Percentiles rank a stretch among this genome's conserved stretches.
Evolutionary conservation across 2,888 invertebrate genomes (phyloP).

Genomic region (Lissonota sp.): DNA sequence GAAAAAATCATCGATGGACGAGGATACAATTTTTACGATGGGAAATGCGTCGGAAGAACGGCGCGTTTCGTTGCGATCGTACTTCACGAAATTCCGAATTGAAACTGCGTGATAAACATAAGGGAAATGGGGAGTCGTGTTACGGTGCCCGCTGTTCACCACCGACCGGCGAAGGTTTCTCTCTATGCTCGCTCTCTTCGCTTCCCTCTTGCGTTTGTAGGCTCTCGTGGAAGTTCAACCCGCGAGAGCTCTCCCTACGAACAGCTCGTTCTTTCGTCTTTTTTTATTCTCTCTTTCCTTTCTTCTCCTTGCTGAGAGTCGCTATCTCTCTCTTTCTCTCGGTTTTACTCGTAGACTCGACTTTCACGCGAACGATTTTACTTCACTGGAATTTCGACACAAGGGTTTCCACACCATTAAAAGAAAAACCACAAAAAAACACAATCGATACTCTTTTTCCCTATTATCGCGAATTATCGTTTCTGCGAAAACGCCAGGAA

Average conservation of each 20-base stretch:
- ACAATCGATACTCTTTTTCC: no score
- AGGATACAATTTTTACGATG: no score
- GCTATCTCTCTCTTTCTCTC: slow-evolving; percentile 21
- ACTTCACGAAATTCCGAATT: no score
- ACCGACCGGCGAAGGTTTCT: slow-evolving; percentile 64
- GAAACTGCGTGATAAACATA: background rate
- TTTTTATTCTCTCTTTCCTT: slow-evolving; percentile 21
- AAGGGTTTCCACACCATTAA: slow-evolving; percentile 1
- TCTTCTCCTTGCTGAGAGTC: slow-evolving; percentile 23
- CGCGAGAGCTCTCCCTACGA: slow-evolving; percentile 2
- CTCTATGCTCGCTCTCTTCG: slow-evolving; percentile 19
- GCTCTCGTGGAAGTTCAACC: slow-evolving; percentile 22
- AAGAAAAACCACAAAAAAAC: no score
- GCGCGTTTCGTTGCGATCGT: no score
- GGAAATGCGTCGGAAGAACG: no score
- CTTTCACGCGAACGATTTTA: slow-evolving; percentile 54
- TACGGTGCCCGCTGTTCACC: no score
- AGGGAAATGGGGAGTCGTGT: no score
- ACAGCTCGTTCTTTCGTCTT: slow-evolving; percentile 29
- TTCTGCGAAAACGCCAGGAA: no score
- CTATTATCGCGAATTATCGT: no score
- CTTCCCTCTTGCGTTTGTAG: slow-evolving; percentile 35
- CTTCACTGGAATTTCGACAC: slow-evolving; percentile 3
- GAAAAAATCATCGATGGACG: no score
- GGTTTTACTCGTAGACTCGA: slow-evolving; percentile 54